A percentile compares a stretch with the other conserved stretches of the same genome.
Conservation (phyloP, 1,140 invertebrate genomes). For the Panagrolaimus sp. region DNA sequence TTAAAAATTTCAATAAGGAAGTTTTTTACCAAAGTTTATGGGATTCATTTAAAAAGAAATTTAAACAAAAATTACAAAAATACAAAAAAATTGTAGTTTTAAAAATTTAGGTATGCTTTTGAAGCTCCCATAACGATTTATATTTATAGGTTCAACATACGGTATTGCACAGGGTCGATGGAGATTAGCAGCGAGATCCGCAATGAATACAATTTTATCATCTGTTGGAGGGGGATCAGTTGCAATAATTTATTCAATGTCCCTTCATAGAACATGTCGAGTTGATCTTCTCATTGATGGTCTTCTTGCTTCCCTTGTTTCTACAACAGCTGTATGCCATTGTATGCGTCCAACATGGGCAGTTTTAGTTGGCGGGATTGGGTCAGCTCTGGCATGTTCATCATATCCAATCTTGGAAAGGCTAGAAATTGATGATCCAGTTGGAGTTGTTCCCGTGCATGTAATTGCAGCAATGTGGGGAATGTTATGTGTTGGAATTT, state of each 20-base stretch:
- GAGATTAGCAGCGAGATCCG: conserved; percentile 74
- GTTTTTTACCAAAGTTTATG: too few species aligned
- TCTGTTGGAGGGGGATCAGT: conserved; percentile 79
- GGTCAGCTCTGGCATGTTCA: conserved; percentile 48
- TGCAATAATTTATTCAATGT: conserved; percentile 68
- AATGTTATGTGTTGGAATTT: conserved; percentile 59
- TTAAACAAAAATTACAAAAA: too few species aligned
- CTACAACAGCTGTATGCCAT: conserved; percentile 57
- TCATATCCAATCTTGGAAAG: conserved; percentile 57
- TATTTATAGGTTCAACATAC: conserved; percentile 66
- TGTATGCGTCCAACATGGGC: conserved; percentile 55
- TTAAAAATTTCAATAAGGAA: too few species aligned
- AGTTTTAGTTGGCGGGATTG: conserved; percentile 58
- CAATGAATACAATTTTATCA: conserved; percentile 79
- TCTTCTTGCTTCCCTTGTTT: conserved; percentile 57
- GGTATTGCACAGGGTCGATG: conserved; percentile 71
- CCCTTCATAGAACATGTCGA: conserved; percentile 49
- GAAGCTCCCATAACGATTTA: too few species aligned
- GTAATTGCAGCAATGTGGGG: conserved; percentile 60
- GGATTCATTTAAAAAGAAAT: too few species aligned
- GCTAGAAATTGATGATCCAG: conserved; percentile 60
- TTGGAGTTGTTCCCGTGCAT: conserved; percentile 61
- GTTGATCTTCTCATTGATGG: conserved; percentile 59
- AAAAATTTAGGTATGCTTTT: too few species aligned
- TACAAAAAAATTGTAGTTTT: too few species aligned